A percentile compares a stretch with the other conserved stretches of the same genome.
phyloP scores from a whole-genome alignment of 2,797 vertebrate genomes.

The Prionace glauca region DNA sequence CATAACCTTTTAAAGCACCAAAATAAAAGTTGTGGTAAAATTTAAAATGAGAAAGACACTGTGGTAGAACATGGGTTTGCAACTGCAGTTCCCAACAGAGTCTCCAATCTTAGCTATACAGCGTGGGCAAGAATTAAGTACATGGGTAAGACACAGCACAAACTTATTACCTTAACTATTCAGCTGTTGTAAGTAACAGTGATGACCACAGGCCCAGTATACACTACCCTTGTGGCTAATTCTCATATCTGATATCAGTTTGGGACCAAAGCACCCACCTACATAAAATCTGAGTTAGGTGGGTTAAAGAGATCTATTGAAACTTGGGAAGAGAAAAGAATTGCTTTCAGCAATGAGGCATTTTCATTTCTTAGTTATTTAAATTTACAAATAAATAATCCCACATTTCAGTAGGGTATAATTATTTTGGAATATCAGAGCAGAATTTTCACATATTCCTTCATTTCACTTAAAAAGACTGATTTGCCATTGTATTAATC shows the following conservation, averaged over 20 bases:
- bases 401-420: not conserved
- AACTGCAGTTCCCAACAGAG: not conserved
- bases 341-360: not conserved
- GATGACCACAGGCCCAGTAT: not conserved
- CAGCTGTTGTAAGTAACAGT: not conserved
- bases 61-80: not conserved
- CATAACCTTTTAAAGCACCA: slow-evolving; percentile 74
- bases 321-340: not conserved
- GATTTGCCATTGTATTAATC: not conserved
- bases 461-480: not conserved
- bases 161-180: not conserved
- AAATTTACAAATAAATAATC: not conserved
- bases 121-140: not conserved
- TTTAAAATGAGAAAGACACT: not conserved
- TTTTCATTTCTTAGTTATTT: not conserved
- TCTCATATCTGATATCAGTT: not conserved
- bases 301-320: not conserved
- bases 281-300: not conserved
- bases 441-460: not conserved
- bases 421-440: not conserved
- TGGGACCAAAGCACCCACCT: not conserved
- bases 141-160: not conserved
- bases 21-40: not conserved
- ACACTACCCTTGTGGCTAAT: not conserved
- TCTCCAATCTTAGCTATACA: not conserved